Conservation (phyloP, 2,888 invertebrate genomes). For the Griposia aprilina region DNA sequence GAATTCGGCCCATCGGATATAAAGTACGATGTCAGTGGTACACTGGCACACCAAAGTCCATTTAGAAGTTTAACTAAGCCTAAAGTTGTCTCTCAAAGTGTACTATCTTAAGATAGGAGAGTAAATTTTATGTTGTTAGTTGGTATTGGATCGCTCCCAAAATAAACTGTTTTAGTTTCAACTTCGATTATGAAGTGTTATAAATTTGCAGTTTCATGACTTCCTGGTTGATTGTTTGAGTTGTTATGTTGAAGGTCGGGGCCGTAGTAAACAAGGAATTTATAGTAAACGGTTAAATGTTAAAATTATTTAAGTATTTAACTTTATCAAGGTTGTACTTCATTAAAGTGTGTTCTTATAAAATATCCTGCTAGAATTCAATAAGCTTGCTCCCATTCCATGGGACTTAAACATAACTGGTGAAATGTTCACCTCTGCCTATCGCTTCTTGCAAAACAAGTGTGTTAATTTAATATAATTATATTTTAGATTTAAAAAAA, state of each 20-base stretch:
- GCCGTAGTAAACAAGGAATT: conserved; percentile 36
- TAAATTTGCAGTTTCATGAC: conserved; percentile 51
- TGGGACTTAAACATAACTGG: background rate
- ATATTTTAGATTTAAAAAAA: background rate
- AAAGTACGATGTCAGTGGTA: conserved; percentile 54
- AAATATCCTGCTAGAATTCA: background rate
- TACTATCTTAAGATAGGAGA: conserved; percentile 47
- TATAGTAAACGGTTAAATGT: background rate
- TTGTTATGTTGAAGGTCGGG: conserved; percentile 19
- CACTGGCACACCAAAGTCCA: conserved; percentile 53
- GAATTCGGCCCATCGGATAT: conserved; percentile 38
- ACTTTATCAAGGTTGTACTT: background rate
- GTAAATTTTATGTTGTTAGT: conserved; percentile 52
- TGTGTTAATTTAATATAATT: background rate
- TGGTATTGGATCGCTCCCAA: conserved; percentile 45
- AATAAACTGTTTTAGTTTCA: conserved; percentile 54
- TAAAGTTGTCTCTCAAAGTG: conserved; percentile 49
- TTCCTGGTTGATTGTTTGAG: conserved; percentile 41
- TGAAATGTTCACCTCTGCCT: background rate
- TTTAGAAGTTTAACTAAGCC: conserved; percentile 59
- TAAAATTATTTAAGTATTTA: background rate
- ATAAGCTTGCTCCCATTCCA: background rate
- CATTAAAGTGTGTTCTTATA: background rate
- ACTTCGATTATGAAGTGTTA: conserved; percentile 56
- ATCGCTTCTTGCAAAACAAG: background rate